A percentile compares a stretch with the other conserved stretches of the same genome.
These are phyloP conservation scores for Cynoglossus semilaevis DNA, from an alignment of 2,113 vertebrate species.

Conservation along the genomic window DNA sequence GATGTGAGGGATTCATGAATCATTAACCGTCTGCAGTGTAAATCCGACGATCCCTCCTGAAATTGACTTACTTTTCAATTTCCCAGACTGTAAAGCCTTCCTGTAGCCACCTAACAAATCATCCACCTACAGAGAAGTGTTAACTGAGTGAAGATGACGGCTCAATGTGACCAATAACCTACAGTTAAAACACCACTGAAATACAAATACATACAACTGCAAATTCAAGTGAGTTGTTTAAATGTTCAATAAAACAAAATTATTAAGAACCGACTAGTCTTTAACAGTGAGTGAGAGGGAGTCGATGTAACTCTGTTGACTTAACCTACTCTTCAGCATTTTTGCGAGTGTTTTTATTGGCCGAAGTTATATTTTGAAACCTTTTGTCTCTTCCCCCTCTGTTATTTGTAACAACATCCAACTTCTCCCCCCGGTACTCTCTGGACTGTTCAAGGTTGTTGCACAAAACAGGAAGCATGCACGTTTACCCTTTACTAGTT, in stretches of 20 bases:
- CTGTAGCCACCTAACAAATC: constrained; percentile 3
- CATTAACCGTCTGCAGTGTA: constrained; percentile 38
- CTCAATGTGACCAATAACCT: background rate
- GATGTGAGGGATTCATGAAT: constrained; percentile 47
- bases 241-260: too few relatives aligned
- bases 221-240: too few relatives aligned
- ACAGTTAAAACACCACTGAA: too few relatives aligned
- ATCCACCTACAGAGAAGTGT: background rate
- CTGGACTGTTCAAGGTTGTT: constrained; percentile 48
- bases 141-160: background rate
- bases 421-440: constrained; percentile 26
- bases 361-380: constrained; percentile 8
- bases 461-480: constrained; percentile 52
- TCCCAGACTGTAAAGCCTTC: constrained; percentile 15
- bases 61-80: constrained; percentile 11
- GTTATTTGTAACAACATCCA: constrained; percentile 4
- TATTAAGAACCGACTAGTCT: too few relatives aligned
- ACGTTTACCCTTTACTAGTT: constrained; percentile 55
- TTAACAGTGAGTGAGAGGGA: too few relatives aligned
- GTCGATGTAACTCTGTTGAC: background rate
- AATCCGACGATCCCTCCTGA: constrained; percentile 21
- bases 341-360: constrained; percentile 18
- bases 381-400: constrained; percentile 9
- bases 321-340: constrained; percentile 13
- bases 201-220: too few relatives aligned